Base-by-base conservation (phyloP, 2,113 vertebrate genomes). In the Rallus limicola region DNA sequence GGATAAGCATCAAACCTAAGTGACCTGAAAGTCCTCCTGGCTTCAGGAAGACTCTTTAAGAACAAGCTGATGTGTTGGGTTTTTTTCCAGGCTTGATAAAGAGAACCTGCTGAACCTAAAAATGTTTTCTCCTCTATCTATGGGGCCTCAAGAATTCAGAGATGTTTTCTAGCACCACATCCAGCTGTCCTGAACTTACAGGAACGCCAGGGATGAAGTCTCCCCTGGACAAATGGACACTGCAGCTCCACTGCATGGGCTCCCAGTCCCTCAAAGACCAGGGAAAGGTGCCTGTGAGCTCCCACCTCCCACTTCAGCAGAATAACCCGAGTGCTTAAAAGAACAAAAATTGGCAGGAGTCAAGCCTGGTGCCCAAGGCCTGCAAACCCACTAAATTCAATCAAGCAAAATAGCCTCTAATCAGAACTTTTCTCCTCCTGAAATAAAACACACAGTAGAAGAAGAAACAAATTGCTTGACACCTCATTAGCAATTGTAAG, bases 381-480 rank as follows among this genome's bases (percentile, higher is more conserved):
- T 67, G 24, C 60, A 90, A 82, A 78, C 36, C 76, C 58, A n/a
- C 81, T 75, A 55, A 88, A 78, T 79, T 95, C 86, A 93, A 92
- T 90, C 79, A 76, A 77, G 59, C 64, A 36, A 93, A 89, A 72
- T 63, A 59, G 80, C 69, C 70, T 91, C 86, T 81, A 76, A 92
- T 94, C 80, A 91, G 91, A 96, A 94, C 82, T 77, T 92, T 94
- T 75, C 95, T 93, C 86, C 76, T 91, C 74, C 67, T 16, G 7
- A 95, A 95, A 93, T 92, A 89, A 95, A 95, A 95, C 21, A 63
- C 53, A 58, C 46, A 46, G 88, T 80, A 96, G 95, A 92, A 97
- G 65, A 88, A 92, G 90, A 88, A 96, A 94, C 67, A 90, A 91
- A 79, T 93, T 94, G 90, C 53, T 74, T 52, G 77, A 74, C 90